These are phyloP conservation scores for Chromis chromis DNA, from an alignment of 2,797 vertebrate genomes.

Conservation along the genomic window DNA sequence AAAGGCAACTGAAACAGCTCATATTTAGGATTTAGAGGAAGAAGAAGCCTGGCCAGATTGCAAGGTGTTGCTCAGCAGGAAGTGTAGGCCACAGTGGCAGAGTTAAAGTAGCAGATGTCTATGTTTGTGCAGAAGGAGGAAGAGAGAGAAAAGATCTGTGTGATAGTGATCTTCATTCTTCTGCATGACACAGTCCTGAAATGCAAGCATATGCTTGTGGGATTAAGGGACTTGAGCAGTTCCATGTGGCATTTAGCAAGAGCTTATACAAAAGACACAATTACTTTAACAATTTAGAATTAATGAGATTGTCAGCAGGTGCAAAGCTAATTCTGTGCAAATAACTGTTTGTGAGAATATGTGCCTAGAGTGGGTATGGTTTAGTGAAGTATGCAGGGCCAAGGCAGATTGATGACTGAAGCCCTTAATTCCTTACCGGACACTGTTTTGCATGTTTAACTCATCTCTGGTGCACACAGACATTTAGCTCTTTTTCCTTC, in stretches of 20 bases:
- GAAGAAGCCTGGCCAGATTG: constrained; percentile 18
- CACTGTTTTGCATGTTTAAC: constrained; percentile 39
- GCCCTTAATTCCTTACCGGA: constrained; percentile 31
- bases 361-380: background rate
- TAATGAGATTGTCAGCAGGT: constrained; percentile 20
- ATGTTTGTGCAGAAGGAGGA: constrained; percentile 26
- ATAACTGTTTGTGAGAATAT: background rate
- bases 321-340: constrained; percentile 10
- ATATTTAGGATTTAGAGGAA: constrained; percentile 23
- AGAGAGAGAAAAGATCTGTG: constrained; percentile 14
- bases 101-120: constrained; percentile 4
- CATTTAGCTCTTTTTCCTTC: constrained; percentile 16
- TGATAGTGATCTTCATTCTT: constrained; percentile 25
- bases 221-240: constrained; percentile 39
- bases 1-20: background rate
- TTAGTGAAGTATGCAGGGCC: background rate
- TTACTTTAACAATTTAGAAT: constrained; percentile 18
- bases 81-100: constrained; percentile 37
- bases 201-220: constrained; percentile 17
- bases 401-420: background rate
- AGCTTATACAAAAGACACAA: constrained; percentile 37
- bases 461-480: constrained; percentile 10
- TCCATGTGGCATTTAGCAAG: constrained; percentile 15
- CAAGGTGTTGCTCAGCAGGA: constrained; percentile 43
- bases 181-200: constrained; percentile 29